A percentile compares a stretch with the other conserved stretches of the same genome.
These are phyloP conservation scores for Geothlypis trichas DNA, from an alignment of 2,113 vertebrate genomes.

Conservation along the genomic window DNA sequence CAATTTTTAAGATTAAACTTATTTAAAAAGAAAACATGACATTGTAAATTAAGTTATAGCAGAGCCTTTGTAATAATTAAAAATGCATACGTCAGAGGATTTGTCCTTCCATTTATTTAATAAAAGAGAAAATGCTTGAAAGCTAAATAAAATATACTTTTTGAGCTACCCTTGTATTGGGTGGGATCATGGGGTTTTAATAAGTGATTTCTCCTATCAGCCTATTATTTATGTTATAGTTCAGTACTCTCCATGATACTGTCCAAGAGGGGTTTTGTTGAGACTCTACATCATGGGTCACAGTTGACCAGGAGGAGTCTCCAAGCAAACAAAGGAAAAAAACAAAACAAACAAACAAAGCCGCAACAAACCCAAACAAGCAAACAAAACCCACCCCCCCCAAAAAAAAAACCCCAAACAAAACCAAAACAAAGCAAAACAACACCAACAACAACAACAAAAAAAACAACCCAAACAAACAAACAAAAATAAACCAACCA, in stretches of 20 bases:
- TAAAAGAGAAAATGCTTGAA: background rate
- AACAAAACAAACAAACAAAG: background rate
- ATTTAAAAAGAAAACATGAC: background rate
- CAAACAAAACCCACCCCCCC: background rate
- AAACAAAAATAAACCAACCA: background rate
- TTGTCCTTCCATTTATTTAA: background rate
- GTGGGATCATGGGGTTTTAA: background rate
- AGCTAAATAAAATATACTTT: background rate
- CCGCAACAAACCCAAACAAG: too few species aligned
- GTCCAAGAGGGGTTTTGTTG: background rate
- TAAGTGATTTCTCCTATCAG: background rate
- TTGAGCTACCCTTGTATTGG: background rate
- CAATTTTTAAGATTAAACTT: background rate
- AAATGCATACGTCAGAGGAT: background rate
- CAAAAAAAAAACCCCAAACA: background rate
- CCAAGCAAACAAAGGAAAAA: background rate
- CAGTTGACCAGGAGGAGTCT: background rate
- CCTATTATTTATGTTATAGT: background rate
- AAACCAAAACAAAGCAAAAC: too few species aligned
- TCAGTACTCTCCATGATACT: background rate
- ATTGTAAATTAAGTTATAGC: background rate
- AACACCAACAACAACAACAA: rapidly evolving
- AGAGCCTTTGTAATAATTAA: background rate
- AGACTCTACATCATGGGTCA: background rate
- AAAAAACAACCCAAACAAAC: background rate